These are phyloP conservation scores for Bubalus kerabau DNA, from an alignment of 2,113 vertebrate genomes.

Conservation along the genomic window DNA sequence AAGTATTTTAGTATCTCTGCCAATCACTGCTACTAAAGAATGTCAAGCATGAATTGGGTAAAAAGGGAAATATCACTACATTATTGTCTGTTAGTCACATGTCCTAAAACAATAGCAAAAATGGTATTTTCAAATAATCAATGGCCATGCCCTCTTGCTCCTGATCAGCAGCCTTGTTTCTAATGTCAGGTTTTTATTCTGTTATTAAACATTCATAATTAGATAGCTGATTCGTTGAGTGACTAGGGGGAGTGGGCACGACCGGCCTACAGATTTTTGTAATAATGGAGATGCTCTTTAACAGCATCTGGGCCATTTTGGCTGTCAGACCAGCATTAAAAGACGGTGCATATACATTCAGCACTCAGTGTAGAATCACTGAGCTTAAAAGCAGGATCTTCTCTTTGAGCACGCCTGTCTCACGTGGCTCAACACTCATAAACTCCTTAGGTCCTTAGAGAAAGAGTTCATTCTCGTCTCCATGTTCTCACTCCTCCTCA, in stretches of 20 bases:
- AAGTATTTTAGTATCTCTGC: constrained; percentile 62
- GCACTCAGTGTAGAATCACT: not conserved
- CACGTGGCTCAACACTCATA: rapidly evolving
- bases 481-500: not conserved
- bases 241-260: too few species aligned
- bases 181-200: not conserved
- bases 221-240: not conserved
- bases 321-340: not conserved
- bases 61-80: not conserved
- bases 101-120: not conserved
- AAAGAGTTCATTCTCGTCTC: not conserved
- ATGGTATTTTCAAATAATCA: not conserved
- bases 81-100: not conserved
- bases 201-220: not conserved
- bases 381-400: not conserved
- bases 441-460: not conserved
- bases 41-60: not conserved
- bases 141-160: not conserved
- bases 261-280: not conserved
- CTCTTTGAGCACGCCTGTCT: not conserved
- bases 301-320: not conserved
- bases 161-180: not conserved
- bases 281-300: not conserved
- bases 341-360: not conserved
- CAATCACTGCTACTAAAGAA: constrained; percentile 51